phyloP scores from a whole-genome alignment of 1,140 invertebrate species.

The Atta texana region DNA sequence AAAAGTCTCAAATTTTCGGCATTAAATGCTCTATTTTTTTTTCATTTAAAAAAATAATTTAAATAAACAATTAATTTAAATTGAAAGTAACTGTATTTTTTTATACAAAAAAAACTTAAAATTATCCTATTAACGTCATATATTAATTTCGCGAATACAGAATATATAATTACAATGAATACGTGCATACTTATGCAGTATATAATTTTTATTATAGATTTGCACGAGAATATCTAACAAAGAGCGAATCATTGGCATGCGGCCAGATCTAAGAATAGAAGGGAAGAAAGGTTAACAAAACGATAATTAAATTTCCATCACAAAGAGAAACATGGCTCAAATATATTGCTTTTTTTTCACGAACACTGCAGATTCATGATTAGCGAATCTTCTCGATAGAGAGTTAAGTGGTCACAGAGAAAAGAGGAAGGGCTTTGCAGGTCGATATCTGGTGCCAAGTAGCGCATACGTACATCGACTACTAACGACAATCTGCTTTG shows the following conservation, averaged over 20 bases:
- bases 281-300: slow-evolving; percentile 9
- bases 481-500: slow-evolving; percentile 55
- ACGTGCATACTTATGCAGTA: background rate
- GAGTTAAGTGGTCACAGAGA: too few species aligned
- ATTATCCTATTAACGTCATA: background rate
- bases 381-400: slow-evolving; percentile 22
- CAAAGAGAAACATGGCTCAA: slow-evolving; percentile 17
- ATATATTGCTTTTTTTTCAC: background rate
- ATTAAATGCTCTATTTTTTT: background rate
- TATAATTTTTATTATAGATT: background rate
- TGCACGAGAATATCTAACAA: background rate
- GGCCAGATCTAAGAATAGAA: slow-evolving; percentile 2
- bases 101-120: background rate
- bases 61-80: background rate
- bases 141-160: background rate
- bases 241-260: slow-evolving; percentile 3
- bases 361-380: background rate
- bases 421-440: slow-evolving; percentile 23
- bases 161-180: background rate
- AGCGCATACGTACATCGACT: slow-evolving; percentile 26
- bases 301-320: slow-evolving; percentile 44
- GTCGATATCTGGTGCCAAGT: slow-evolving; percentile 33
- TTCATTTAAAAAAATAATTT: background rate
- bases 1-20: background rate
- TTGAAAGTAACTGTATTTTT: slow-evolving; percentile 1